These are phyloP conservation scores for Dugesia japonica DNA, from an alignment of 2,888 invertebrate genomes.

Conservation along the genomic window DNA sequence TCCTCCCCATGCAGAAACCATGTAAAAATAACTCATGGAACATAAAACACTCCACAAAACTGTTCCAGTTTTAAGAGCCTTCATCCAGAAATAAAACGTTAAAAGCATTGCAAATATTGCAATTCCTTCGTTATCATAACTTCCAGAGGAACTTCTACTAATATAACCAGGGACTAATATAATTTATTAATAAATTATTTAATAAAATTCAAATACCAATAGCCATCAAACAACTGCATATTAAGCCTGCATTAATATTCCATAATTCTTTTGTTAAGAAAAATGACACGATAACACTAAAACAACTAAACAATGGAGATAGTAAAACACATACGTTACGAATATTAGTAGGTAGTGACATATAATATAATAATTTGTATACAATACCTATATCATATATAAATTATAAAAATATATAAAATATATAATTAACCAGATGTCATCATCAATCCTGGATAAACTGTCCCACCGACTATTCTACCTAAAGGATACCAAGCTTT, in stretches of 20 bases:
- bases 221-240: constrained; percentile 94
- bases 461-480: constrained; percentile 93
- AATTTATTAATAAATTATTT: background rate
- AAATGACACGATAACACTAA: constrained; percentile 69
- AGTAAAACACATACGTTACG: constrained; percentile 93
- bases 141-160: constrained; percentile 92
- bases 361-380: background rate
- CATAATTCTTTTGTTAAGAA: constrained; percentile 82
- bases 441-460: constrained; percentile 95
- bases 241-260: constrained; percentile 83
- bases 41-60: constrained; percentile 86
- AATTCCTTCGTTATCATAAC: constrained; percentile 98
- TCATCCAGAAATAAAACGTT: constrained; percentile 87
- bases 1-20: constrained; percentile 97
- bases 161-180: constrained; percentile 78
- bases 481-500: constrained; percentile 97
- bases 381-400: background rate
- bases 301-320: constrained; percentile 83
- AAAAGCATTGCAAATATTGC: constrained; percentile 97
- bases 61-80: constrained; percentile 87
- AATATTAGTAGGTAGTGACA: constrained; percentile 92
- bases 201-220: constrained; percentile 52
- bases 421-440: constrained; percentile 71
- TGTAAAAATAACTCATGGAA: constrained; percentile 92
- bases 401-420: background rate